Base-by-base conservation (phyloP, 2,113 vertebrate genomes). In the Coptodon bakossiorum region DNA sequence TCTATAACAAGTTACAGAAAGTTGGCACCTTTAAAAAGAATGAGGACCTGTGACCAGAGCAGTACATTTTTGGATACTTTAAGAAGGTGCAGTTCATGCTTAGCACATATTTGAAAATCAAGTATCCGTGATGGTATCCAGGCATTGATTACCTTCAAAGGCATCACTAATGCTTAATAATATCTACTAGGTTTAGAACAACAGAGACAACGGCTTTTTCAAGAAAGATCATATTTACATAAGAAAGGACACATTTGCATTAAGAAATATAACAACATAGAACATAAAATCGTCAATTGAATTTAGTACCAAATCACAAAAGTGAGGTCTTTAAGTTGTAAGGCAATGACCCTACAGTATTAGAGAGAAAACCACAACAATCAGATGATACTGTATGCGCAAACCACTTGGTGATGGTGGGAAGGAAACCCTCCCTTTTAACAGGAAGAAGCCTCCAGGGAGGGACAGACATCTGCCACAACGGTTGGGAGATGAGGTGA, bases 391-490 rank as follows among this genome's bases (percentile, higher is more conserved):
- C 22, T 11, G 0, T 56, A 56, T 56, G 53, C 6, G n/a, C 53
- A 24, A 56, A 56, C 6, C n/a, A 24, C n/a, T 56, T 56, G 1
- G 53, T 54, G n/a, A 54, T 54, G n/a, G 5, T 53, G 9, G 3
- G 48, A 52, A 19, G 48, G 48, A 5, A 52, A 52, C 1, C 4
- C 17, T 3, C 3, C 9, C 19, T 53, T 22, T 54, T 54, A 54
- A 54, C n/a, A 12, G 53, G 53, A 24, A 54, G n/a, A 54, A 54
- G 10, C 53, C 6, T 56, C 10, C n/a, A 12, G 10, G 10, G n/a
- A 24, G 3, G 53, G n/a, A 54, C n/a, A 3, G n/a, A 54, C 1
- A 4, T 54, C 6, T 54, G n/a, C 53, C n/a, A 0, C 10, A 24
- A 56, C 1, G 1, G n/a, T 56, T 56, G 10, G 53, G 2, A 54